phyloP scores from a whole-genome alignment of 92 coral and sea anemone species.

The Phenganax stokvisi region DNA sequence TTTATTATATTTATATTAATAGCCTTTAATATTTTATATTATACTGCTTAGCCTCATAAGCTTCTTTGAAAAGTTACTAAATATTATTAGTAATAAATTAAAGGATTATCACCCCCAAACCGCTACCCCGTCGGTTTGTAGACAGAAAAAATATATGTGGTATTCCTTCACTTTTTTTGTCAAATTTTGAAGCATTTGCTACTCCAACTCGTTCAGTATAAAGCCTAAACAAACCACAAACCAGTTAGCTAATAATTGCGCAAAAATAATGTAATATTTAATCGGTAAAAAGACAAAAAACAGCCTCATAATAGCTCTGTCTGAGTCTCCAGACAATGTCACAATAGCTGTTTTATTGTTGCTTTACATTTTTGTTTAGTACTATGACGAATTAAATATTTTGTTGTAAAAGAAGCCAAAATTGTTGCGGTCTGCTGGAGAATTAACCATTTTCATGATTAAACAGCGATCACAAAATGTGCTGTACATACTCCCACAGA shows the following conservation, averaged over 20 bases:
- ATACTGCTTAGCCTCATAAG: not conserved
- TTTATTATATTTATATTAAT: too few species aligned
- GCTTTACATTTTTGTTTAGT: not conserved
- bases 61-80: not conserved
- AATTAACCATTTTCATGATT: not conserved
- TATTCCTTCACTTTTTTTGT: not conserved
- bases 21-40: too few species aligned
- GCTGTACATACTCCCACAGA: not conserved
- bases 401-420: not conserved
- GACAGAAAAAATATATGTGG: not conserved
- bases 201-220: not conserved
- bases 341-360: conserved; percentile 1
- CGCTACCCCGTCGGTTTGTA: not conserved
- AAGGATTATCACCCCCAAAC: not conserved
- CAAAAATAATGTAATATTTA: too few species aligned
- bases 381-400: conserved; percentile 7
- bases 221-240: not conserved
- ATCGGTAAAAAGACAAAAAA: too few species aligned
- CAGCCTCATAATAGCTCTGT: too few species aligned
- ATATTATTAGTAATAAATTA: not conserved
- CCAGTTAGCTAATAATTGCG: not conserved
- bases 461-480: not conserved
- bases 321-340: not conserved
- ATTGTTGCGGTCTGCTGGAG: conserved; percentile 10
- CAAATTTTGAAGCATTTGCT: not conserved